Conservation (phyloP, 2,113 vertebrate genomes). For the Notiomystis cincta region DNA sequence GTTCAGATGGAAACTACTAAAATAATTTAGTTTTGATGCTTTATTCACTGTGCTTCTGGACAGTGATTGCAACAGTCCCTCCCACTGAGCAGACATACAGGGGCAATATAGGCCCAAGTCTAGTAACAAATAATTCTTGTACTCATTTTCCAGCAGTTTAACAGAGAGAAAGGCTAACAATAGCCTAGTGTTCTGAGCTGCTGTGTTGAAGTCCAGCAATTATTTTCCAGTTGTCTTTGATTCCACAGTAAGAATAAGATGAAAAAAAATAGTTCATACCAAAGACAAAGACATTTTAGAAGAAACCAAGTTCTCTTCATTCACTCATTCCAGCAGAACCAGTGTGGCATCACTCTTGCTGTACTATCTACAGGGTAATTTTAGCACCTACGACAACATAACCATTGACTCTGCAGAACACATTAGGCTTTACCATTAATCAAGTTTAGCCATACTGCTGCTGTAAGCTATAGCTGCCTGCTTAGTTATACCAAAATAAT, state of each 20-base stretch:
- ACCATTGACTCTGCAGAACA: not conserved
- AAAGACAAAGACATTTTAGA: not conserved
- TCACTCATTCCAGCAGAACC: not conserved
- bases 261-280: not conserved
- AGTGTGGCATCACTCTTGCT: not conserved
- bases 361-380: not conserved
- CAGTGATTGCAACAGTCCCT: not conserved
- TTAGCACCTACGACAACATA: not conserved
- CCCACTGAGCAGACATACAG: not conserved
- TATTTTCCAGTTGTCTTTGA: not conserved
- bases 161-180: constrained; percentile 5
- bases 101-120: not conserved
- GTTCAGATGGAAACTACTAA: not conserved
- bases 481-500: not conserved
- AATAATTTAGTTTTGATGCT: not conserved
- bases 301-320: not conserved
- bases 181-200: not conserved
- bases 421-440: not conserved
- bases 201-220: not conserved
- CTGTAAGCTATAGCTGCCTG: not conserved
- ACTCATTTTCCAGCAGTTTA: not conserved
- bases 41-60: not conserved
- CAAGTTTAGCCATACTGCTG: not conserved
- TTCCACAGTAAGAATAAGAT: not conserved
- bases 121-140: not conserved